These are phyloP conservation scores for Parapsyche elsis DNA, from an alignment of 1,140 invertebrate species.

Conservation along the genomic window DNA sequence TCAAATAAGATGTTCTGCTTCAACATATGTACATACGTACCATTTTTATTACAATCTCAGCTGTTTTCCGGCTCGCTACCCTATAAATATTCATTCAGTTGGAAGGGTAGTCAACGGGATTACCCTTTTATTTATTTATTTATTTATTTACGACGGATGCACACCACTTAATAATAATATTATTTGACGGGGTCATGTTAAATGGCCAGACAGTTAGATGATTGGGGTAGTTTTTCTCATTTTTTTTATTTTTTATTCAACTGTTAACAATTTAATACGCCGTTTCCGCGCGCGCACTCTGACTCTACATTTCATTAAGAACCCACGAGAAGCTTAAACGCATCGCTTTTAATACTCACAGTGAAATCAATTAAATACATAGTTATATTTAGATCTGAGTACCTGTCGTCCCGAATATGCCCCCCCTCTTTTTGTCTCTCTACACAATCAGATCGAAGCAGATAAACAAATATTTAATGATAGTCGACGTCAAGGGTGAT, in stretches of 20 bases:
- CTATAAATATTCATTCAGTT: constrained; percentile 5
- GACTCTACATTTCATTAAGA: not conserved
- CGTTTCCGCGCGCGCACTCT: not conserved
- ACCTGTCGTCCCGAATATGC: not conserved
- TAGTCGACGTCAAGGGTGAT: constrained; percentile 33
- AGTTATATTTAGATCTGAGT: not conserved
- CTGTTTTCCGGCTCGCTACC: not conserved
- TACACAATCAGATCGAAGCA: not conserved
- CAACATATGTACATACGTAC: no score
- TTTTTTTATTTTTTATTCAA: constrained; percentile 12
- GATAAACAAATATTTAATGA: constrained; percentile 35
- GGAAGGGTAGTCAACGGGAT: constrained; percentile 11
- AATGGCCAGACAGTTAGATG: not conserved
- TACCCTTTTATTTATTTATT: constrained; percentile 8
- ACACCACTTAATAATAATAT: constrained; percentile 14
- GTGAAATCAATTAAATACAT: no score
- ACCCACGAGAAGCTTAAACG: not conserved
- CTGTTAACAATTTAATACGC: not conserved
- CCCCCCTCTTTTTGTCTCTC: no score
- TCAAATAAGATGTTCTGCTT: no score
- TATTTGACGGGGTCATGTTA: constrained; percentile 18
- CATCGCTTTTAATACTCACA: no score
- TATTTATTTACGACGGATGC: not conserved
- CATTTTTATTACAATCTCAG: no score
- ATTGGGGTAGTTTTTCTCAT: not conserved